phyloP scores from a whole-genome alignment of 2,888 invertebrate species.

The Kuschelorhynchus macadamiae region DNA sequence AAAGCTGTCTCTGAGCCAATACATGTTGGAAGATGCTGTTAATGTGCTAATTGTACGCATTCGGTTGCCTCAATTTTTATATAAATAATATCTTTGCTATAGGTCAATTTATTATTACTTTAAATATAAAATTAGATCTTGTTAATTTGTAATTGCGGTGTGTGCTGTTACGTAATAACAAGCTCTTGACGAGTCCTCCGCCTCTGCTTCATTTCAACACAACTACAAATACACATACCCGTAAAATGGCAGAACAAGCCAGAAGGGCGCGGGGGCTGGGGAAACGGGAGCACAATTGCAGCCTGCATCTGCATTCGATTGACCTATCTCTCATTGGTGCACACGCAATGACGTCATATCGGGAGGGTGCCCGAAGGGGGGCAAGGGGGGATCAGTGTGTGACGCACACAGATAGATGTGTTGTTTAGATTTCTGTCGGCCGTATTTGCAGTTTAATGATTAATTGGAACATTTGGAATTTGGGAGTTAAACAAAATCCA shows the following conservation, averaged over 20 bases:
- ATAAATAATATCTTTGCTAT: no score
- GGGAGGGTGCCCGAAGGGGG: background rate
- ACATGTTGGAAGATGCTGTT: no score
- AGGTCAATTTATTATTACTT: no score
- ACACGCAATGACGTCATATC: constrained; percentile 47
- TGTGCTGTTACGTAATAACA: no score
- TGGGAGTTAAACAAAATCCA: constrained; percentile 27
- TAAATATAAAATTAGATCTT: no score
- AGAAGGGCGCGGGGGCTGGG: background rate
- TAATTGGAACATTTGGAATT: constrained; percentile 34
- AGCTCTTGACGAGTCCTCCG: no score
- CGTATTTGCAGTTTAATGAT: constrained; percentile 39
- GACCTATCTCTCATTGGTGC: constrained; percentile 49
- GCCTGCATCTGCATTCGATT: constrained; percentile 51
- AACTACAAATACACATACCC: constrained; percentile 34
- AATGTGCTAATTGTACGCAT: no score
- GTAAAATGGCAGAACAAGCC: constrained; percentile 34
- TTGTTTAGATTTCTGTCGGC: constrained; percentile 30
- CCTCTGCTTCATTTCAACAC: constrained; percentile 9
- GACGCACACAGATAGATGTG: constrained; percentile 31
- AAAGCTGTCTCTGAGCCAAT: no score
- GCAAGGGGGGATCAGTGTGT: constrained; percentile 14
- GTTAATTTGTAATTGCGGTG: no score
- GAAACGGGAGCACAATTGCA: constrained; percentile 35
- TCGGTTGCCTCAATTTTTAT: no score